These are phyloP conservation scores for Congeria kusceri DNA, from an alignment of 2,888 invertebrate species.

Conservation along the genomic window DNA sequence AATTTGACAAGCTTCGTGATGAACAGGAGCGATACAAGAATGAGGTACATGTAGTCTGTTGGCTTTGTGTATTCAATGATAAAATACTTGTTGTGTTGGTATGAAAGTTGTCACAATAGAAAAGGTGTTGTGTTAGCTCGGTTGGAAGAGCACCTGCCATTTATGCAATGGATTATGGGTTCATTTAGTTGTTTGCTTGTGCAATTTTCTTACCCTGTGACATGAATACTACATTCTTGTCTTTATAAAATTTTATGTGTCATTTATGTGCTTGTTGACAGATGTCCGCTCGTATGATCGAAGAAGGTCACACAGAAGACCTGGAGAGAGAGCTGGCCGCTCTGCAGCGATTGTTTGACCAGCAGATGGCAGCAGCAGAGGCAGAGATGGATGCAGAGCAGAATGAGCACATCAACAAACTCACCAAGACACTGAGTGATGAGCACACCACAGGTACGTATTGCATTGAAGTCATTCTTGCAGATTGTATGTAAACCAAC, in stretches of 20 bases:
- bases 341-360: constrained; percentile 75
- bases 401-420: constrained; percentile 75
- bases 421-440: constrained; percentile 74
- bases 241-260: too few species aligned
- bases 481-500: too few species aligned
- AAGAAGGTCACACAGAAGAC: constrained; percentile 79
- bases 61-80: too few species aligned
- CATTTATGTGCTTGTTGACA: constrained; percentile 26
- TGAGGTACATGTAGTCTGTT: constrained; percentile 69
- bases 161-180: too few species aligned
- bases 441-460: constrained; percentile 68
- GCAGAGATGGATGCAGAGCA: constrained; percentile 80
- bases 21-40: constrained; percentile 79
- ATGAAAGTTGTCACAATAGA: too few species aligned
- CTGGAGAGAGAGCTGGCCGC: constrained; percentile 76
- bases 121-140: too few species aligned
- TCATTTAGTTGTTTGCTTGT: too few species aligned
- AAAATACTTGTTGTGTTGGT: too few species aligned
- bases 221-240: too few species aligned
- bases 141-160: too few species aligned
- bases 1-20: constrained; percentile 72
- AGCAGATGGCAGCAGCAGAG: constrained; percentile 74
- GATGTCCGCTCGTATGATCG: constrained; percentile 79
- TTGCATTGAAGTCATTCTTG: too few species aligned
- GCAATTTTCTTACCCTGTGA: too few species aligned